A percentile compares a stretch with the other conserved stretches of the same genome.
Evolutionary conservation across 2,888 invertebrate species (phyloP).

Genomic region (Chironomus riparius): DNA sequence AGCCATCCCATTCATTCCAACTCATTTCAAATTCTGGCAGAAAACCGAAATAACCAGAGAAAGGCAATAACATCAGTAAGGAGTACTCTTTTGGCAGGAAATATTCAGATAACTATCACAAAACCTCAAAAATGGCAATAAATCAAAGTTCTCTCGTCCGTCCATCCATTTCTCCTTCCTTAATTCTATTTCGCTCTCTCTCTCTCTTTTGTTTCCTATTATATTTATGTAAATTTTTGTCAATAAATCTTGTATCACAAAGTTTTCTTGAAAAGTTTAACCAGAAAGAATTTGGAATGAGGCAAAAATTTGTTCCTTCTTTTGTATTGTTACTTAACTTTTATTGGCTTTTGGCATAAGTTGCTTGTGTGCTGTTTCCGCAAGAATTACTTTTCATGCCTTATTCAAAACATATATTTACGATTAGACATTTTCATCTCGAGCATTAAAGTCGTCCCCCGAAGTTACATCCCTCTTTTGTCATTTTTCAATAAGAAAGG

Average conservation of each 20-base stretch:
- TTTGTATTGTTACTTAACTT: not conserved
- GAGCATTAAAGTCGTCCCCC: not conserved
- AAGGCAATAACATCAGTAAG: too few relatives aligned
- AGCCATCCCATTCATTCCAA: not conserved
- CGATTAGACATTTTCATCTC: not conserved
- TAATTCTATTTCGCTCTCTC: too few relatives aligned
- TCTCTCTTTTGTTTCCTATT: not conserved
- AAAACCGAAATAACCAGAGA: too few relatives aligned
- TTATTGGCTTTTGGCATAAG: not conserved
- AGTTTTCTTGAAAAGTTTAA: not conserved
- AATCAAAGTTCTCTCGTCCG: conserved; percentile 4
- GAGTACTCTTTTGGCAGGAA: not conserved
- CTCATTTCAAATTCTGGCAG: not conserved
- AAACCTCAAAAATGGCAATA: not conserved
- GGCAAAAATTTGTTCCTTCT: not conserved
- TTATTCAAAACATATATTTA: not conserved
- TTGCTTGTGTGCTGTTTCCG: not conserved
- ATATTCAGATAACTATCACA: conserved; percentile 1
- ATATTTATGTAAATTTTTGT: conserved; percentile 9
- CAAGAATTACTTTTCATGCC: not conserved
- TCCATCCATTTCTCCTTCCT: not conserved
- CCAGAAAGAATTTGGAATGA: not conserved
- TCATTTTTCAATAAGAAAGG: not conserved
- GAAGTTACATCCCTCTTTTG: not conserved
- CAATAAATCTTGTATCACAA: not conserved